Base-by-base conservation (phyloP, 2,888 invertebrate genomes). In the Drosophila hawaiiensis region DNA sequence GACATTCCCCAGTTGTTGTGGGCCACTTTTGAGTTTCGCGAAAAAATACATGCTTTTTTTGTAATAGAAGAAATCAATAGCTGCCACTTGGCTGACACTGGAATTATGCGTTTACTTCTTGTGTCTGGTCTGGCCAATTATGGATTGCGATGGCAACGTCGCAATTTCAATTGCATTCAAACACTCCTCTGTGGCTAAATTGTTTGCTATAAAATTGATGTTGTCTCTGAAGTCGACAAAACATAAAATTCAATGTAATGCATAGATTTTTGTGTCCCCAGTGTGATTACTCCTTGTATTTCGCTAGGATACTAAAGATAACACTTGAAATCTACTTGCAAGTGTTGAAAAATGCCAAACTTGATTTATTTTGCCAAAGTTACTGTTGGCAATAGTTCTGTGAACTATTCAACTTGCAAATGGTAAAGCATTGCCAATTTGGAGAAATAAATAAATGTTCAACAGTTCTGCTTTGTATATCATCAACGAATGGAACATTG, bases 51-150 rank as follows among this genome's bases (percentile, higher is more conserved):
- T 63, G 31, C 41, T 4, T 52, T 4, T 52, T 37, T 47, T 52
- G 39, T 19, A 49, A 16, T 9, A 43, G 35, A 52, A 63, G 68
- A 70, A 82, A 88, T 82, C 85, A 68, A 83, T 86, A 78, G 69
- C 58, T 68, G 61, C 55, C 68, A 73, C 80, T 87, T 65, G 64
- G 55, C 55, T 82, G 75, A 71, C 73, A 72, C 75, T 78, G 70
- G 78, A 75, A 78, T 72, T 77, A 75, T 80, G 83, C 71, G 75
- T 72, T 67, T 22, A 7, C n/a, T 31, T 65, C 72, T 52, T 68
- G 69, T 78, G 68, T 68, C 47, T 78, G 58, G 29, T 39, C 55
- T 47, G 47, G 49, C 39, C 43, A 71, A 76, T 63, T 62, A 72
- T 50, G 60, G 63, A 58, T 71, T 28, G 59, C 50, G 50, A 16